These are phyloP conservation scores for Adelosebastes latens DNA, from an alignment of 2,797 vertebrate species.

Conservation along the genomic window DNA sequence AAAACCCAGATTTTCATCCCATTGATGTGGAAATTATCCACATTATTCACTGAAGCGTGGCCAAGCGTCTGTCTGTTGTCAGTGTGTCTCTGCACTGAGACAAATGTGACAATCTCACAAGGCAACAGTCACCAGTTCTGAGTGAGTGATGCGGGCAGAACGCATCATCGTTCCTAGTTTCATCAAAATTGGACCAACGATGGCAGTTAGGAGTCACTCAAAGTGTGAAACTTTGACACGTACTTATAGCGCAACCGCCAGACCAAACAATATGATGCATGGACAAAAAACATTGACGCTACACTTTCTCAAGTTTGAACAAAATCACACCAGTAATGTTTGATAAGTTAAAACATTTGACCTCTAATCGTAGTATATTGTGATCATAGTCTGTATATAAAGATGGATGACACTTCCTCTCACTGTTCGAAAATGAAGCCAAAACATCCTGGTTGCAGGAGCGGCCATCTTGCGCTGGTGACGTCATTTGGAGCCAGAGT, in stretches of 20 bases:
- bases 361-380: background rate
- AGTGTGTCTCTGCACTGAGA: background rate
- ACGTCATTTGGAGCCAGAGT: background rate
- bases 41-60: background rate
- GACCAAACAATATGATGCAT: background rate
- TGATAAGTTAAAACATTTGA: background rate
- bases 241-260: background rate
- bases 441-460: too few relatives aligned
- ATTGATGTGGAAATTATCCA: background rate
- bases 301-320: background rate
- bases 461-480: too few relatives aligned
- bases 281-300: background rate
- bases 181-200: background rate
- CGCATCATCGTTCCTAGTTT: background rate
- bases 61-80: background rate
- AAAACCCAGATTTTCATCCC: background rate
- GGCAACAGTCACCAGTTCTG: background rate
- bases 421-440: too few relatives aligned
- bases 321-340: background rate
- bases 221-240: background rate
- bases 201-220: slow-evolving; percentile 4
- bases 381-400: background rate
- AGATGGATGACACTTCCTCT: too few relatives aligned
- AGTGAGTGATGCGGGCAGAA: background rate
- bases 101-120: slow-evolving; percentile 17